Percentiles rank a stretch among this genome's conserved stretches.
Conservation (phyloP, 2,797 vertebrate genomes). For the Lepidocolaptes lacrymiger region DNA sequence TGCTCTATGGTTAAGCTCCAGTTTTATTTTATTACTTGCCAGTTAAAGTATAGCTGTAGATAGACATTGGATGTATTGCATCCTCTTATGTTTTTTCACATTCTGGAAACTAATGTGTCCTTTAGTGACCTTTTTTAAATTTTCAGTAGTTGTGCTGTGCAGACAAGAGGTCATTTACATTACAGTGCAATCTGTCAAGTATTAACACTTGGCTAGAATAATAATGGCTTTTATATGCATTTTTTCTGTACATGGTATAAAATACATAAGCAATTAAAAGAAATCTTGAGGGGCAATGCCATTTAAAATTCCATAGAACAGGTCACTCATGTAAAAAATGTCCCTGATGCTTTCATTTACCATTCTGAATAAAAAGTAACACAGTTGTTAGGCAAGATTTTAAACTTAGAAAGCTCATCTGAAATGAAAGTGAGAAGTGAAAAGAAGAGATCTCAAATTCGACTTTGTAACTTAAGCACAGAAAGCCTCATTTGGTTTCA, state of each 20-base stretch:
- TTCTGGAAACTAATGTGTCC: neutral
- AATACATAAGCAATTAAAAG: neutral
- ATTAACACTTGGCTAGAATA: neutral
- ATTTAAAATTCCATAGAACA: constrained; percentile 16
- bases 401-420: neutral
- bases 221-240: neutral
- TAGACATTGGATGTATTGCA: neutral
- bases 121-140: neutral
- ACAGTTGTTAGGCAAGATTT: neutral
- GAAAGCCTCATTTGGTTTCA: neutral
- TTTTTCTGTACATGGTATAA: neutral
- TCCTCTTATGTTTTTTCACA: neutral
- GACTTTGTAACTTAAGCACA: neutral
- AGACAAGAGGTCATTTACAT: neutral
- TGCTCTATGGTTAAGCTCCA: neutral
- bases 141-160: neutral
- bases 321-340: neutral
- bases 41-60: neutral
- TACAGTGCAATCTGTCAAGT: neutral
- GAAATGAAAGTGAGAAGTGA: neutral
- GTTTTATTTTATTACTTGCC: neutral
- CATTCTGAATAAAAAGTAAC: neutral
- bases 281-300: neutral
- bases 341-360: neutral
- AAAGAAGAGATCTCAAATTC: neutral